Evolutionary conservation across 2,113 vertebrate genomes (phyloP).

Genomic region (Lanius collurio): DNA sequence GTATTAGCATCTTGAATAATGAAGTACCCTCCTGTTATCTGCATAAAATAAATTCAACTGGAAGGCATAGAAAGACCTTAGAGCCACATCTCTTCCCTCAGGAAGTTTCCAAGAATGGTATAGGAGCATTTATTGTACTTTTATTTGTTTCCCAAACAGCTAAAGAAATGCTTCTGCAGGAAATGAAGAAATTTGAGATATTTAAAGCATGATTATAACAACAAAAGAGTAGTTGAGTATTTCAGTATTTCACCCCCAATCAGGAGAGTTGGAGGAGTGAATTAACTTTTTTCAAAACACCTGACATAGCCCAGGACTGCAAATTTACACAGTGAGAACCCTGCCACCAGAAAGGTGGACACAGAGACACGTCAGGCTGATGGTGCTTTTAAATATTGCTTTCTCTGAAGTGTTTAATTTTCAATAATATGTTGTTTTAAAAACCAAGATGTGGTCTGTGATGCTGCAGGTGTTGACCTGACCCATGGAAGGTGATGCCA

Average conservation of each 20-base stretch:
- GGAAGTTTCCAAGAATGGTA: neutral
- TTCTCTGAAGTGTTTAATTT: neutral
- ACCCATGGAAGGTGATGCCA: neutral
- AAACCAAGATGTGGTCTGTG: neutral
- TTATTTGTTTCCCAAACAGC: neutral
- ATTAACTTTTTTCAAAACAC: neutral
- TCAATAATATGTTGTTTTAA: neutral
- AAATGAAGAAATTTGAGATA: neutral
- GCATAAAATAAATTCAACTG: neutral
- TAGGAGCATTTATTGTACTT: neutral
- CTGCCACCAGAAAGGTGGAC: neutral
- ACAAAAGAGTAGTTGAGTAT: neutral
- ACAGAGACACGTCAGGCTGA: neutral
- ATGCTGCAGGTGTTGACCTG: conserved; percentile 54
- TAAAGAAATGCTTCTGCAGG: neutral
- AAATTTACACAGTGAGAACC: neutral
- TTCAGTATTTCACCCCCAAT: neutral
- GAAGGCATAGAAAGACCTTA: neutral
- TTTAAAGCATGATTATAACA: neutral
- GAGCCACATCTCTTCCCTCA: neutral
- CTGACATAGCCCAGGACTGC: neutral
- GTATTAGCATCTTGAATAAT: neutral
- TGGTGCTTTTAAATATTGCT: neutral
- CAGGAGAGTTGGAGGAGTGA: neutral
- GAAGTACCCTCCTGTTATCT: neutral